These are phyloP conservation scores for Caenorhabditis sp. DNA, from an alignment of 2,888 invertebrate species.

Conservation along the genomic window DNA sequence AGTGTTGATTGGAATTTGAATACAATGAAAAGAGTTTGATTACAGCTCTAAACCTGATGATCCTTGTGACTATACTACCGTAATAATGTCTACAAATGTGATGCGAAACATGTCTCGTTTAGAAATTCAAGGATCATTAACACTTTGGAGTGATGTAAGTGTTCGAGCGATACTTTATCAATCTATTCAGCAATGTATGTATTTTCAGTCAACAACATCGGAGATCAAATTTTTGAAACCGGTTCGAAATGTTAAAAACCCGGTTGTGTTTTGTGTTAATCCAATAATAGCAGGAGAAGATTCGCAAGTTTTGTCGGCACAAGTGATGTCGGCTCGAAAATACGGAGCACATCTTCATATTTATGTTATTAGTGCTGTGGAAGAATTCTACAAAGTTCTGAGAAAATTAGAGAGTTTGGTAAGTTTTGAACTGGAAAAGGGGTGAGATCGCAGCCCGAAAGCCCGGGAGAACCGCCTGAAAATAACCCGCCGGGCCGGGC, in stretches of 20 bases:
- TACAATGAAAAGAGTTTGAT: too few relatives aligned
- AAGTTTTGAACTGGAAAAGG: too few relatives aligned
- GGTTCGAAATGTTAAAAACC: not conserved
- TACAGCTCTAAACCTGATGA: not conserved
- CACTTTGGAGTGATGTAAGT: too few relatives aligned
- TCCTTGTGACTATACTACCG: not conserved
- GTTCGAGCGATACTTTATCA: not conserved
- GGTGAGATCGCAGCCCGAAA: too few relatives aligned
- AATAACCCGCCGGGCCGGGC: too few relatives aligned
- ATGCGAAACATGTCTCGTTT: not conserved
- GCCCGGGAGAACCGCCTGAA: too few relatives aligned
- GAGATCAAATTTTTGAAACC: not conserved
- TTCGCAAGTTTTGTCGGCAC: not conserved
- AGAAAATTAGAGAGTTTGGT: not conserved
- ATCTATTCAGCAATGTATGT: too few relatives aligned
- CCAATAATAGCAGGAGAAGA: not conserved
- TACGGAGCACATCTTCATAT: not conserved
- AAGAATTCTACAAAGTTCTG: not conserved
- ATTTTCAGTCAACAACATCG: not conserved
- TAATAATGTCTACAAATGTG: not conserved
- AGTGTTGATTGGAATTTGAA: not conserved
- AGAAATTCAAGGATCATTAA: not conserved
- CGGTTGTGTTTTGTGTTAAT: not conserved
- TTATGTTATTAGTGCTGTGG: not conserved
- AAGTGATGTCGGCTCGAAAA: too few relatives aligned